Evolutionary conservation across 2,113 vertebrate species (phyloP).

Genomic region (Crypturellus undulatus): DNA sequence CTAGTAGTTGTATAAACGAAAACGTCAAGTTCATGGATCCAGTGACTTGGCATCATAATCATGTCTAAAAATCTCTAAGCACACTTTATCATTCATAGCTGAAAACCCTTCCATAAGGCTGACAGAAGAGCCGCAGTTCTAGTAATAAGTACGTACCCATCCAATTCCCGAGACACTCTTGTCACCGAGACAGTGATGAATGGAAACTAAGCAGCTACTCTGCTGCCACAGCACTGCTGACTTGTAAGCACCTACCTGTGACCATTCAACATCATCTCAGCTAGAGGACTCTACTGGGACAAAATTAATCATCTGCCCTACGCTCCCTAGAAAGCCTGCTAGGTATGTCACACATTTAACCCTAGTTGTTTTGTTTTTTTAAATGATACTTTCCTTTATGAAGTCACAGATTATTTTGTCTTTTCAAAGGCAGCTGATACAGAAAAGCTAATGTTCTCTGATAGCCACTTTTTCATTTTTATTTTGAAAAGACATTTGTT

Average conservation of each 20-base stretch:
- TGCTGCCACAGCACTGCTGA: background rate
- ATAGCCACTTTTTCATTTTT: background rate
- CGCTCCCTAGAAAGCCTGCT: background rate
- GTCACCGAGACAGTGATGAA: background rate
- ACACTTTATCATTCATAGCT: background rate
- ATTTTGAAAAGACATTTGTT: background rate
- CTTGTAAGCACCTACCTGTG: slow-evolving; percentile 17
- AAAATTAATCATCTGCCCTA: slow-evolving; percentile 22
- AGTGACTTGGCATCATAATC: background rate
- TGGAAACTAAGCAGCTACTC: background rate
- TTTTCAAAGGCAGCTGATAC: background rate
- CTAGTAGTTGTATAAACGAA: background rate
- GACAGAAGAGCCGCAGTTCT: slow-evolving; percentile 12
- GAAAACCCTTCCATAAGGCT: background rate
- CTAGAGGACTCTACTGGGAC: background rate
- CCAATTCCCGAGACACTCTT: background rate
- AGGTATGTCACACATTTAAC: background rate
- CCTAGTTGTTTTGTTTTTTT: too few species aligned
- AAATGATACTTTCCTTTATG: background rate
- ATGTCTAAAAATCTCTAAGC: background rate
- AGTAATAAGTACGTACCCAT: background rate
- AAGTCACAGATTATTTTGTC: background rate
- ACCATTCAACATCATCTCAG: background rate
- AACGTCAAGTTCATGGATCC: background rate
- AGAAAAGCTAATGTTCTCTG: background rate